Evolutionary conservation across 2,113 vertebrate genomes (phyloP), one percentile per base, ranked within the genome.

Genomic region (Salvelinus namaycush): DNA sequence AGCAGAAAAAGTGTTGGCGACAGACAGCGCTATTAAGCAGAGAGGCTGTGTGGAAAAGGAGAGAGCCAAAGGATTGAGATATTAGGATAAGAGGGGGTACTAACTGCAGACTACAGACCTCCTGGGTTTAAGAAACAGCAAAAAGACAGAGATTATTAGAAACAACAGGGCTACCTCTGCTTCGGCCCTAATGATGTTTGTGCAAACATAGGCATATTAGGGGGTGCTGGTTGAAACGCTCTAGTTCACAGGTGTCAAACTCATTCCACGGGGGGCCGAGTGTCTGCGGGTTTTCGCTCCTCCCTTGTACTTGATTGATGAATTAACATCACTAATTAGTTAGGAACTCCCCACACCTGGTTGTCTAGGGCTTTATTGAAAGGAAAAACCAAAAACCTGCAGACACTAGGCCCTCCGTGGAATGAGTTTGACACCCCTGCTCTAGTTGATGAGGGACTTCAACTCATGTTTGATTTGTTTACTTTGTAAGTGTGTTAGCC

Each of bases 141-240:
- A 79, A 89, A 89, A 84, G 69, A 79, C 39, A 81, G 72, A 84
- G 84, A 90, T 91, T 90, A 90, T 89, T 89, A 89, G 84, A 89
- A 90, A 90, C 86, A 89, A 89, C 87, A 89, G 87, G 82, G 73
- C 79, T 79, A 85, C 74, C 79, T 83, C 84, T 81, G 80, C 70
- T 66, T 70, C 1, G 2, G 16, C 69, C 79, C 78, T 86, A 90
- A 90, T 87, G 90, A 88, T 60, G 62, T 12, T 74, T 5, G n/a
- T 14, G 39, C 71, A 78, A 64, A 76, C 78, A 67, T 60, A 80
- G 72, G 62, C 77, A 39, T 57, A 71, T 72, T 54, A 76, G 57
- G 4, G 65, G 75, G 64, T 44, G 78, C 73, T 39, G 8, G 82
- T 24, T 74, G 73, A 81, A 74, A 84, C 81, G 85, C 84, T 87